phyloP scores from a whole-genome alignment of 2,888 invertebrate species.

The Tortrix viridana region DNA sequence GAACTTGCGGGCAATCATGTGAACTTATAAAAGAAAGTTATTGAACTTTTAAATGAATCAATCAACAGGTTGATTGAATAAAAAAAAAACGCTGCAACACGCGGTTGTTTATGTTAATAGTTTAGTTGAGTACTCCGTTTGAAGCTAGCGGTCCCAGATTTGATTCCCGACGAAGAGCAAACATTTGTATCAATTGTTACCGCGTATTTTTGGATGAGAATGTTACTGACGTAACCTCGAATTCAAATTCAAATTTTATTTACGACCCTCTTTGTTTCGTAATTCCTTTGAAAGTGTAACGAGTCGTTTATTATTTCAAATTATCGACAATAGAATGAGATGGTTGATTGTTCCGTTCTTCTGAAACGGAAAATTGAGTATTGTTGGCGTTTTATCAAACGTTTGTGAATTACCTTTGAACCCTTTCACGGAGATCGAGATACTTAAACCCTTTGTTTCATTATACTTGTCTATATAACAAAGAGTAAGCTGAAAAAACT shows the following conservation, averaged over 20 bases:
- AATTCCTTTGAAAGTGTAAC: constrained; percentile 40
- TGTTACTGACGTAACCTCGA: neutral
- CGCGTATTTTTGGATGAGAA: neutral
- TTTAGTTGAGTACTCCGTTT: no score
- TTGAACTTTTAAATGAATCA: no score
- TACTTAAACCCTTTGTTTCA: neutral
- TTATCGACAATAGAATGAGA: constrained; percentile 24
- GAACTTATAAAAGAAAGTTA: no score
- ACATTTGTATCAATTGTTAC: no score
- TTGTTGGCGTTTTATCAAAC: neutral
- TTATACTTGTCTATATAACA: no score
- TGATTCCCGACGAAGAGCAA: no score
- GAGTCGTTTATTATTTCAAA: constrained; percentile 28
- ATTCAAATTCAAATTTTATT: constrained; percentile 39
- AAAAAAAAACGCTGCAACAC: no score
- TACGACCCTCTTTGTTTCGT: constrained; percentile 38
- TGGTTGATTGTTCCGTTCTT: constrained; percentile 24
- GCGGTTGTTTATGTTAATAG: no score
- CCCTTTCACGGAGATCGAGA: neutral
- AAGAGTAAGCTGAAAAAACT: no score
- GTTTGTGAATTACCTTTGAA: constrained; percentile 5
- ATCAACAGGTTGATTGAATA: no score
- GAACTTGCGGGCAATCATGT: no score
- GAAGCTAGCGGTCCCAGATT: no score
- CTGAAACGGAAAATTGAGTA: constrained; percentile 22